Conservation (phyloP, 1,140 invertebrate genomes). For the Pachyrhynchus sulphureomaculatus region DNA sequence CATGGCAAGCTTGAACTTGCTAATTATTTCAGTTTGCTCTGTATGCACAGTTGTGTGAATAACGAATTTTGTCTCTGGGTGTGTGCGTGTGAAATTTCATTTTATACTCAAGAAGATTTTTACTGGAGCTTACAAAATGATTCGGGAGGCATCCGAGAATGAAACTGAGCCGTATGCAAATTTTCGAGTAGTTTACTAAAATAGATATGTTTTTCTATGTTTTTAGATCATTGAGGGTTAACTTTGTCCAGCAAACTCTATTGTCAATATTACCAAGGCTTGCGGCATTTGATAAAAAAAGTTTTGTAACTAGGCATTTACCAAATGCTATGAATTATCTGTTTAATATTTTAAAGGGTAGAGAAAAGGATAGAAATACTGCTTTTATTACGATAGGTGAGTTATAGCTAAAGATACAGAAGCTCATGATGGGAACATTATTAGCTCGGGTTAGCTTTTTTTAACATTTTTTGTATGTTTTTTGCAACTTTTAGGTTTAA, state of each 20-base stretch:
- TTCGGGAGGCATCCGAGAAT: no score
- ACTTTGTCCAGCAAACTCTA: conserved; percentile 85
- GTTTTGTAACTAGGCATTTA: conserved; percentile 78
- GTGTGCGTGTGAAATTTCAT: no score
- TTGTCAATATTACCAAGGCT: conserved; percentile 88
- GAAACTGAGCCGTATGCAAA: no score
- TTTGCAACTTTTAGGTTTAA: conserved; percentile 57
- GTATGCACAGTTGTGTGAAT: no score
- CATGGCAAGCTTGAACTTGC: no score
- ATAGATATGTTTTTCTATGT: no score
- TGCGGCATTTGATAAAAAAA: conserved; percentile 88
- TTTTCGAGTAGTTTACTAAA: no score
- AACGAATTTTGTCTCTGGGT: no score
- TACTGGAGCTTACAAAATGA: no score
- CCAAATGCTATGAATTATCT: conserved; percentile 77
- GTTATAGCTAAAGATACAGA: background rate
- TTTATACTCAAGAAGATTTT: no score
- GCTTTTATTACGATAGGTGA: conserved; percentile 83
- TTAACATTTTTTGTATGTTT: background rate
- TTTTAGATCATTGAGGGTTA: conserved; percentile 56
- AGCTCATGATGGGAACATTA: background rate
- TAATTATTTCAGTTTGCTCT: no score
- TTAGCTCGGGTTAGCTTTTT: background rate
- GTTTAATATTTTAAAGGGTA: conserved; percentile 69
- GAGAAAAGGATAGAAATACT: conserved; percentile 79